Evolutionary conservation across 2,113 vertebrate species (phyloP).

Genomic region (Oceanites oceanicus): DNA sequence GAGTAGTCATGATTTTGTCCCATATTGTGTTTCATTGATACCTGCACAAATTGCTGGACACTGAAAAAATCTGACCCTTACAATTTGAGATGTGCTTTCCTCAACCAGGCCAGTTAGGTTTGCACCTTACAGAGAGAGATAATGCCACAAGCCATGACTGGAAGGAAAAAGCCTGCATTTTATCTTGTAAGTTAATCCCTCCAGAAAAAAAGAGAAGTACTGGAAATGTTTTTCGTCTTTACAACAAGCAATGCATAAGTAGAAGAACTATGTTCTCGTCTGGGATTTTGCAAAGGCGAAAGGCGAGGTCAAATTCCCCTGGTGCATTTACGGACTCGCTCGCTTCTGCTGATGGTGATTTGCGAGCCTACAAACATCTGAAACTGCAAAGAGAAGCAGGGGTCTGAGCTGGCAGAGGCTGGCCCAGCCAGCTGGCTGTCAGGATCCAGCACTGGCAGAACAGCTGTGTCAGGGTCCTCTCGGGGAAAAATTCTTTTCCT

Average conservation of each 20-base stretch:
- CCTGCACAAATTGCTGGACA: not conserved
- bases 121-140: not conserved
- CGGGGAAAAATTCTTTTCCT: not conserved
- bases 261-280: not conserved
- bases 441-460: not conserved
- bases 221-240: not conserved
- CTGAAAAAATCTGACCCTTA: not conserved
- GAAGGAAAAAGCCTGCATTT: not conserved
- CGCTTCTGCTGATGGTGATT: not conserved
- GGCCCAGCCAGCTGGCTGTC: not conserved
- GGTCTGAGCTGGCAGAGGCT: not conserved
- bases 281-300: not conserved
- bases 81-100: not conserved
- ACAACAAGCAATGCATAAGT: not conserved
- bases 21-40: not conserved
- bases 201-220: not conserved
- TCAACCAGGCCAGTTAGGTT: not conserved
- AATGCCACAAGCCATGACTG: fast-evolving
- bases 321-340: not conserved
- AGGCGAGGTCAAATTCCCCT: not conserved
- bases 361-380: fast-evolving
- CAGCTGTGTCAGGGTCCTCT: not conserved
- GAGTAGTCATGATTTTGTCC: not conserved
- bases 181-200: not conserved
- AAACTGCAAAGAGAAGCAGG: not conserved